Percentiles rank a stretch among this genome's conserved stretches.
Evolutionary conservation across 2,888 invertebrate species (phyloP).

Genomic region (Pedicia rivosa): DNA sequence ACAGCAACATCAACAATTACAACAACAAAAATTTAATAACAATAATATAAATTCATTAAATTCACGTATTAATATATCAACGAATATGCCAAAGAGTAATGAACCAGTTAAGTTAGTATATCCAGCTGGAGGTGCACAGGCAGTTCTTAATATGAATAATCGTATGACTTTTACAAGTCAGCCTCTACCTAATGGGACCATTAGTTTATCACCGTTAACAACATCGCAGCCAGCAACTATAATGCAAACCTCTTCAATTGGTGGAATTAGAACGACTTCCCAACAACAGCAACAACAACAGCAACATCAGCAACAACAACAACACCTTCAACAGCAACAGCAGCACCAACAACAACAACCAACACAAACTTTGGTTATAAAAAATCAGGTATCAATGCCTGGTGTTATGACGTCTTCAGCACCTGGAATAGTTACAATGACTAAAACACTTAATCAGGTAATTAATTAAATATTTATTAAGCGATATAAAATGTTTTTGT

Average conservation of each 20-base stretch:
- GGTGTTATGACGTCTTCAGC: conserved; percentile 36
- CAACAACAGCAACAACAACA: conserved; percentile 19
- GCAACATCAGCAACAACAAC: conserved; percentile 19
- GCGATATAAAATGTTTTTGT: background rate
- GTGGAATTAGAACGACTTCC: conserved; percentile 17
- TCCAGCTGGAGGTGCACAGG: conserved; percentile 22
- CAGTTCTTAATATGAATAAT: conserved; percentile 30
- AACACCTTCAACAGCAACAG: conserved; percentile 18
- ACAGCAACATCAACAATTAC: conserved; percentile 6
- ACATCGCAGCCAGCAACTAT: conserved; percentile 12
- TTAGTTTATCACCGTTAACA: conserved; percentile 39
- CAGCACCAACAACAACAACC: conserved; percentile 18
- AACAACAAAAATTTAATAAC: conserved; percentile 6
- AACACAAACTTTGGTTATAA: conserved; percentile 33
- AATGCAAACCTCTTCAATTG: conserved; percentile 16
- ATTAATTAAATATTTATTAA: background rate
- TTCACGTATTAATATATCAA: conserved; percentile 12
- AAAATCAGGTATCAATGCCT: conserved; percentile 36
- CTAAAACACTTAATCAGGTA: conserved; percentile 37
- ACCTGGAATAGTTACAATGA: conserved; percentile 46
- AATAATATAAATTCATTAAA: background rate
- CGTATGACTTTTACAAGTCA: conserved; percentile 47
- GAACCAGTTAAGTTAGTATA: conserved; percentile 40
- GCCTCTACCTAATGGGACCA: conserved; percentile 51
- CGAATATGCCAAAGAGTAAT: conserved; percentile 31